Evolutionary conservation across 2,888 invertebrate species (phyloP), one percentile per base, ranked within the genome.

Genomic region (Aelia acuminata): DNA sequence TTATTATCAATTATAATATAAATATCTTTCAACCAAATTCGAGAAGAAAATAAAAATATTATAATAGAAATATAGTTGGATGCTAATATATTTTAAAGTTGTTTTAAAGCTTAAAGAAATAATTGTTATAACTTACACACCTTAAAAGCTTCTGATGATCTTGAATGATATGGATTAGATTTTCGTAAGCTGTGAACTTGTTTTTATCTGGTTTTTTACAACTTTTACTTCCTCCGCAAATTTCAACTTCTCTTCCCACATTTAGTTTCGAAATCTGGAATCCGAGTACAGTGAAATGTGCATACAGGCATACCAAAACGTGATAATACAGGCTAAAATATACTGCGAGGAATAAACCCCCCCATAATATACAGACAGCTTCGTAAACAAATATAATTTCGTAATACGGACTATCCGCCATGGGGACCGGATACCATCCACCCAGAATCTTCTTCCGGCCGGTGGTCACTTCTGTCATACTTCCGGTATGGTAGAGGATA

Each of bases 61-160:
- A n/a, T n/a, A n/a, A n/a, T n/a, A n/a, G n/a, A n/a, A n/a, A n/a
- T n/a, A n/a, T n/a, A n/a, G n/a, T n/a, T n/a, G n/a, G n/a, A n/a
- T n/a, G n/a, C n/a, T n/a, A n/a, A n/a, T n/a, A n/a, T n/a, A n/a
- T n/a, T n/a, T n/a, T n/a, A n/a, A n/a, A n/a, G n/a, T n/a, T n/a
- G n/a, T n/a, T n/a, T n/a, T n/a, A n/a, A n/a, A n/a, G n/a, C n/a
- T n/a, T 50, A 22, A 50, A 50, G 22, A 22, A 50, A 5, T 50
- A 8, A 50, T 22, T 1, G 22, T 53, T n/a, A 53, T n/a, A n/a
- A 53, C n/a, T 53, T 53, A 63, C 63, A 70, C 3, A 70, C 63
- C 63, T 70, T 7, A 70, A 35, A 70, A 70, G 31, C 20, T 70
- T 70, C 35, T 70, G 63, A 70, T 70, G 63, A 35, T 70, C 63